Evolutionary conservation across 2,113 vertebrate genomes (phyloP), one percentile per base, ranked within the genome.

Genomic region (Pteruthius melanotis): DNA sequence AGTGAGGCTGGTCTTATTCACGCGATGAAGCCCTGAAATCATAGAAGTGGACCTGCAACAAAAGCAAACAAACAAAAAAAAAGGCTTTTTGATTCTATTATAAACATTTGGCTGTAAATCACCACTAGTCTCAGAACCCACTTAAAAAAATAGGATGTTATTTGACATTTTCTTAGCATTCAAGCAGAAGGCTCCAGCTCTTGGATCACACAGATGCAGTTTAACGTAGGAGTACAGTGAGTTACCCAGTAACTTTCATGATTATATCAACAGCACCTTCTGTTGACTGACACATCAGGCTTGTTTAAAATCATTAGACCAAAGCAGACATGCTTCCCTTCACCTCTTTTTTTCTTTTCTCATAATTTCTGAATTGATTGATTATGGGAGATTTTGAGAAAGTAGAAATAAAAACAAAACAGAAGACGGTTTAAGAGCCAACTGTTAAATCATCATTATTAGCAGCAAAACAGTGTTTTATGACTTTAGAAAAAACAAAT

Each of bases 271-370:
- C 76, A 86, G 72, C 90, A 84, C 79, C 96, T 97, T 95, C 90
- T 90, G 84, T 90, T 74, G 80, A 85, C 93, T 93, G 91, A 95
- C 93, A 94, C 64, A 93, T 90, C 69, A 93, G 83, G 66, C 70
- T 85, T 95, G 92, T 96, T 96, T 95, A 96, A 96, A 95, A 94
- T 78, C 89, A 83, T 74, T 50, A 56, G 69, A 88, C 79, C 87
- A 86, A 87, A 82, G 83, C 93, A 93, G 91, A 88, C 80, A 60
- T 59, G 60, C 50, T 89, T 87, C 82, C 94, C 83, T 93, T 96
- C 1, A 9, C 77, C n/a, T 40, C 63, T 89, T 94, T 90, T 75
- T 84, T 74, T 3, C 13, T 87, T 68, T 54, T 24, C 63, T 95
- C 1, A 0, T 81, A 68, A 94, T 37, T 94, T 92, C 88, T 95